These are phyloP conservation scores for Psix sp. DNA, from an alignment of 1,140 invertebrate genomes.

Conservation along the genomic window DNA sequence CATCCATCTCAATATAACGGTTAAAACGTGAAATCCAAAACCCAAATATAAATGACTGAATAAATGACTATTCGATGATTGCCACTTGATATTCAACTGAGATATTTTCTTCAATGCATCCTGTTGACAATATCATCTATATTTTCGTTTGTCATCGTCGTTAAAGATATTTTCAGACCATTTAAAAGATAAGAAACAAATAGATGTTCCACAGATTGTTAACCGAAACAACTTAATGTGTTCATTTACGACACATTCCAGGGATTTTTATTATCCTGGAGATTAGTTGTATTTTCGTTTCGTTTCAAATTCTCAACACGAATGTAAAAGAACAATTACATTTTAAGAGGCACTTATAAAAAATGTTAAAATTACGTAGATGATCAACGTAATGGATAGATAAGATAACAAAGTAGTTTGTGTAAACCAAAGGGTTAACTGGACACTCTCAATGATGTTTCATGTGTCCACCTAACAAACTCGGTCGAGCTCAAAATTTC, in stretches of 20 bases:
- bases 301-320: slow-evolving; percentile 7
- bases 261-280: slow-evolving; percentile 23
- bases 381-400: slow-evolving; percentile 22
- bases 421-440: slow-evolving; percentile 6
- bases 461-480: neutral
- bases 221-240: slow-evolving; percentile 21
- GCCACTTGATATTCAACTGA: slow-evolving; percentile 4
- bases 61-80: too few relatives aligned
- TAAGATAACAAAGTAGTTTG: slow-evolving; percentile 25
- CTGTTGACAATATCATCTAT: neutral
- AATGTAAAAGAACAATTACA: slow-evolving; percentile 2
- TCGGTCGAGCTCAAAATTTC: slow-evolving; percentile 2
- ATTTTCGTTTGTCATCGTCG: slow-evolving; percentile 20
- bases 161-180: slow-evolving; percentile 9
- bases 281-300: slow-evolving; percentile 31
- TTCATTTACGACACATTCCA: slow-evolving; percentile 19
- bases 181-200: slow-evolving; percentile 29
- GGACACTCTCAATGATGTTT: neutral
- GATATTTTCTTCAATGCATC: slow-evolving; percentile 4
- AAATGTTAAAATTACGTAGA: slow-evolving; percentile 8
- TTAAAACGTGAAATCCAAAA: slow-evolving; percentile 8
- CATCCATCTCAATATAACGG: slow-evolving; percentile 23
- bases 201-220: slow-evolving; percentile 15
- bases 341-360: slow-evolving; percentile 25
- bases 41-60: too few relatives aligned